Evolutionary conservation across 1,140 invertebrate species (phyloP), one percentile per base, ranked within the genome.

Genomic region (Dinoponera quadriceps): DNA sequence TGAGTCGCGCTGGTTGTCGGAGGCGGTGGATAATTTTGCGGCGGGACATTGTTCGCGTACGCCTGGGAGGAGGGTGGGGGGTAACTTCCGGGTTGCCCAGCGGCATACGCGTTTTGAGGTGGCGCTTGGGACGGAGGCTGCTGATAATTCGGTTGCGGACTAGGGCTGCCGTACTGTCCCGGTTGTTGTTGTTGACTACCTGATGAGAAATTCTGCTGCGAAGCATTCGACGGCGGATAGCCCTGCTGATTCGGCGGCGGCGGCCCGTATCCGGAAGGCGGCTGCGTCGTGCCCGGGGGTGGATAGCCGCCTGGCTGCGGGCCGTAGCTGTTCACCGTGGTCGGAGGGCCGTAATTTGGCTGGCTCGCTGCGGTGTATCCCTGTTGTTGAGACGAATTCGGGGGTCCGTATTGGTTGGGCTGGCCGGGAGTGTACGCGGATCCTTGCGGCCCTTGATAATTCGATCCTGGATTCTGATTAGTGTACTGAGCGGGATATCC

Each of bases 401-500:
- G 92, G 55, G 93, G 92, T 18, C 91, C 93, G 60, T 94, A 94
- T 60, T 94, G 93, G 62, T 93, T 93, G 69, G 93, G 93, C 77
- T 94, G 93, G 38, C 92, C 93, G 27, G 88, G 89, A 14, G 88
- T 89, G 38, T 94, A 94, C 9, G 89, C 91, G 14, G 91, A 83
- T 44, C 89, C 91, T 82, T 94, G 94, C n/a, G 94, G 94, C 63
- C 93, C 91, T 88, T 92, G 93, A 83, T 94, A 94, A 84, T 93
- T 94, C 20, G 89, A 88, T 0, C 90, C 87, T 38, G 93, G 94
- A 92, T 94, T 95, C 85, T 94, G 94, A 86, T 92, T 94, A 18
- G 93, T 89, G 77, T 95, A 95, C 60, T 93, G 92, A 68, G 93
- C 90, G 63, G 94, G 94, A 83, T 95, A 95, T 73, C 94, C 94